phyloP scores from a whole-genome alignment of 2,888 invertebrate species.

The Phymatocera aterrima region DNA sequence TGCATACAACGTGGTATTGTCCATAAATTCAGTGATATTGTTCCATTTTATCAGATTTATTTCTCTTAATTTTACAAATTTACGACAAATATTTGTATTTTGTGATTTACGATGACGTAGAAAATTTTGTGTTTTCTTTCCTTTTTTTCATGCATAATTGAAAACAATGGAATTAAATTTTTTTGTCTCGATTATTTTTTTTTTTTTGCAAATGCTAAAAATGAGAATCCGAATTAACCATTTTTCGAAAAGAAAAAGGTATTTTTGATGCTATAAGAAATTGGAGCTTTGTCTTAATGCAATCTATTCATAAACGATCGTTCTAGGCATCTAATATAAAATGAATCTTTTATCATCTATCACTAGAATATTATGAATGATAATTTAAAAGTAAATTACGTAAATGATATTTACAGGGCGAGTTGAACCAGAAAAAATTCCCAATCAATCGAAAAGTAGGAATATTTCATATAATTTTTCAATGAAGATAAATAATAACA shows the following conservation, averaged over 20 bases:
- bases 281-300: not conserved
- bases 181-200: too few species aligned
- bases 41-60: not conserved
- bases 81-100: not conserved
- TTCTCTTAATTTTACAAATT: not conserved
- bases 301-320: not conserved
- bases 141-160: too few species aligned
- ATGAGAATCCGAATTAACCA: too few species aligned
- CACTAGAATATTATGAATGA: not conserved
- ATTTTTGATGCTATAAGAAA: not conserved
- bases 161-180: slow-evolving; percentile 4
- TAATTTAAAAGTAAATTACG: slow-evolving; percentile 18
- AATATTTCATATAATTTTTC: not conserved
- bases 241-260: too few species aligned
- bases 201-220: too few species aligned
- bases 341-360: not conserved
- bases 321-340: not conserved
- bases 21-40: not conserved
- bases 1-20: too few species aligned
- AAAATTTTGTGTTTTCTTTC: too few species aligned
- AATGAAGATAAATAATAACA: not conserved
- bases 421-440: not conserved
- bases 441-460: not conserved
- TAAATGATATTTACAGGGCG: slow-evolving; percentile 10
- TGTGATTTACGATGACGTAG: not conserved